A percentile compares a stretch with the other conserved stretches of the same genome.
phyloP scores from a whole-genome alignment of 2,888 invertebrate genomes.

The Xanthia icteritia region DNA sequence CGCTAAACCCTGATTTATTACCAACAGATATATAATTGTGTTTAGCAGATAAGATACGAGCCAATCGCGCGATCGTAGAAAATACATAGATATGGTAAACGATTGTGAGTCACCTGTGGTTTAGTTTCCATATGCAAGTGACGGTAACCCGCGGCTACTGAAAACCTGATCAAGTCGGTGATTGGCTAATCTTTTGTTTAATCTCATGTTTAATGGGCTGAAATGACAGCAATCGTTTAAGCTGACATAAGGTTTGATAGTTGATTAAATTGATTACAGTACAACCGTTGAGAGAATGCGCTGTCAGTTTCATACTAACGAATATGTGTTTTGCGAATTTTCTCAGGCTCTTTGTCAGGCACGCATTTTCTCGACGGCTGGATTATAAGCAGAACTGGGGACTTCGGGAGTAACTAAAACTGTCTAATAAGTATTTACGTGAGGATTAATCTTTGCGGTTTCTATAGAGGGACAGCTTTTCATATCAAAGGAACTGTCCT shows the following conservation, averaged over 20 bases:
- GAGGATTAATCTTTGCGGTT: no score
- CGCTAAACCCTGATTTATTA: slow-evolving; percentile 59
- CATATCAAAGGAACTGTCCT: background rate
- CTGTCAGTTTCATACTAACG: no score
- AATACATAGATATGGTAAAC: slow-evolving; percentile 26
- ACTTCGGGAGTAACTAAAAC: background rate
- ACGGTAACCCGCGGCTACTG: background rate
- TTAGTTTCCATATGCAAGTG: slow-evolving; percentile 1
- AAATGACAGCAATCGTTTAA: slow-evolving; percentile 1
- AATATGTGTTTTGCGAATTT: no score
- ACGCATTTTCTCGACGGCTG: no score
- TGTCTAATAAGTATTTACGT: background rate
- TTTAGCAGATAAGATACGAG: slow-evolving; percentile 57
- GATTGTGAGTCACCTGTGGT: slow-evolving; percentile 20
- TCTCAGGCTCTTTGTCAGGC: no score
- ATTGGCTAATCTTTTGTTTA: slow-evolving; percentile 17
- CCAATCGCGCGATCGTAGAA: slow-evolving; percentile 29
- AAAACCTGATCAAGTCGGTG: slow-evolving; percentile 6
- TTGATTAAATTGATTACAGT: background rate
- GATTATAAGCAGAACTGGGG: background rate
- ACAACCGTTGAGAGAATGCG: no score
- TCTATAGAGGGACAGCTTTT: background rate
- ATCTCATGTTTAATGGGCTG: slow-evolving; percentile 7
- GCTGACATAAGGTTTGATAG: background rate
- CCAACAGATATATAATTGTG: slow-evolving; percentile 57